A percentile compares a stretch with the other conserved stretches of the same genome.
Conservation (phyloP, 2,797 vertebrate genomes). For the Cottoperca gobio region DNA sequence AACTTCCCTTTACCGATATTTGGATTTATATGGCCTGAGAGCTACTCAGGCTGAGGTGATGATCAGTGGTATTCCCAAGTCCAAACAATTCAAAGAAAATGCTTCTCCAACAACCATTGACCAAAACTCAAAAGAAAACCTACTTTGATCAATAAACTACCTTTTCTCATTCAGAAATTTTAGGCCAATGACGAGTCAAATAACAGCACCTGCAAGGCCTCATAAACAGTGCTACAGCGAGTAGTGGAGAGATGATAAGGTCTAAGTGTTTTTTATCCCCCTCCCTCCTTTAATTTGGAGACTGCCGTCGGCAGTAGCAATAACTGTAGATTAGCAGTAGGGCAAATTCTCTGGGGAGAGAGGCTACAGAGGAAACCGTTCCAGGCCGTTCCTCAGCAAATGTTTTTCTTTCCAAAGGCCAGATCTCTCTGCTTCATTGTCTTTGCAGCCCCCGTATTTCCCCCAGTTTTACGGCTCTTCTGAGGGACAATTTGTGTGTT, state of each 20-base stretch:
- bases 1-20: background rate
- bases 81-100: background rate
- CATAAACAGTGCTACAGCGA: slow-evolving; percentile 63
- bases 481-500: slow-evolving; percentile 88
- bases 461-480: slow-evolving; percentile 87
- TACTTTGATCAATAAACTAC: background rate
- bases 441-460: slow-evolving; percentile 79
- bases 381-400: slow-evolving; percentile 81
- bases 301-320: slow-evolving; percentile 85
- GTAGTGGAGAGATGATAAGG: slow-evolving; percentile 66
- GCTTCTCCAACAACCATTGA: background rate
- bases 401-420: slow-evolving; percentile 86
- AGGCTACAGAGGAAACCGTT: slow-evolving; percentile 80
- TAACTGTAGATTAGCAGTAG: slow-evolving; percentile 88
- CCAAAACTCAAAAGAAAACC: background rate
- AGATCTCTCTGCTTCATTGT: slow-evolving; percentile 84
- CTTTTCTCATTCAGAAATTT: slow-evolving; percentile 25
- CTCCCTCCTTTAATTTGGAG: slow-evolving; percentile 86
- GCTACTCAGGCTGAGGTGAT: background rate
- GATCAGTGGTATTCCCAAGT: background rate
- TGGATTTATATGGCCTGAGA: background rate
- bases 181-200: background rate
- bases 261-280: slow-evolving; percentile 77
- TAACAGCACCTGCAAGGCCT: slow-evolving; percentile 1
- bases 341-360: slow-evolving; percentile 85